Percentiles rank a stretch among this genome's conserved stretches.
Conservation (phyloP, 2,113 vertebrate genomes). For the Setophaga kirtlandii region DNA sequence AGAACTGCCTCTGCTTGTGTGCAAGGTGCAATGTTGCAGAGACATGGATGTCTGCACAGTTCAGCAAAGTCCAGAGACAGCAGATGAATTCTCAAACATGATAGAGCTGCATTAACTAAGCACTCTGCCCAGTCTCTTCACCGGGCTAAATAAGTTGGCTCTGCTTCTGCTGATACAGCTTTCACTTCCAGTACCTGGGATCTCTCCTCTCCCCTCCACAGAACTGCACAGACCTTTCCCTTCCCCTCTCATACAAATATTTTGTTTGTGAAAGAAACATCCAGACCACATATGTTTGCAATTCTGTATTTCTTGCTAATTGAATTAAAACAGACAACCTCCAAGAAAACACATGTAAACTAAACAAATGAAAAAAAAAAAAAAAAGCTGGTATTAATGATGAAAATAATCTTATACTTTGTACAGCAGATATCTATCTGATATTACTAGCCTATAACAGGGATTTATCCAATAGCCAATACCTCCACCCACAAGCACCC, state of each 20-base stretch:
- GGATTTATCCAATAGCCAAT: not conserved
- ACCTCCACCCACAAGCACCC: not conserved
- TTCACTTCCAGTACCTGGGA: not conserved
- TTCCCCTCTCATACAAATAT: not conserved
- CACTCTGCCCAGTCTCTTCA: not conserved
- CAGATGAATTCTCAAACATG: not conserved
- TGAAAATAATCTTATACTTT: not conserved
- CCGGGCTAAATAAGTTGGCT: conserved; percentile 11
- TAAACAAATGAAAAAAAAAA: not conserved
- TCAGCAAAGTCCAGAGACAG: not conserved
- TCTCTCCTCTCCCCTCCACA: not conserved
- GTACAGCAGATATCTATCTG: not conserved
- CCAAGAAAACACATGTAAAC: not conserved
- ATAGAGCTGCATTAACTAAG: not conserved
- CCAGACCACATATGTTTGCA: not conserved
- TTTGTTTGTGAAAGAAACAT: not conserved
- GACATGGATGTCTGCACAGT: not conserved
- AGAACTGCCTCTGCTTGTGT: not conserved
- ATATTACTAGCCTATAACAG: not conserved
- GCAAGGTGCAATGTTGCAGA: not conserved
- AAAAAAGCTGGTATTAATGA: not conserved
- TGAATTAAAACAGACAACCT: not conserved
- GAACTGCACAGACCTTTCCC: not conserved
- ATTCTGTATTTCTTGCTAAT: not conserved
- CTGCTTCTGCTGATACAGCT: conserved; percentile 7